Base-by-base conservation (phyloP, 2,888 invertebrate genomes). In the Cylloceria caligata region DNA sequence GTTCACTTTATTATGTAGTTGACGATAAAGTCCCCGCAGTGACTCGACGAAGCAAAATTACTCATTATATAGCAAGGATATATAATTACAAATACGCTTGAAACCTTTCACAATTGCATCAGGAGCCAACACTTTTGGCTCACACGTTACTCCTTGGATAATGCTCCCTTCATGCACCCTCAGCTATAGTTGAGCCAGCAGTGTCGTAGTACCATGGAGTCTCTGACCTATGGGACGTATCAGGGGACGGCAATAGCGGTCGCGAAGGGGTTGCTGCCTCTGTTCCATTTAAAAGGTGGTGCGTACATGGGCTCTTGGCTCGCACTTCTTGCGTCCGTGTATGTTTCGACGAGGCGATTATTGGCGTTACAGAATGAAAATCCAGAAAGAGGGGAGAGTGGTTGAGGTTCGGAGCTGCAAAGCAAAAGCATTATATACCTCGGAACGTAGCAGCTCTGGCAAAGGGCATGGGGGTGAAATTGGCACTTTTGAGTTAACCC, bases 401-500 rank as follows among this genome's bases (percentile, higher is more conserved):
- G 11, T 45, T 42, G 67, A 21, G 19, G 42, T 30, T 7, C 6
- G 34, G 60, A 27, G 45, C 27, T 45, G 30, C 21, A 30, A 34
- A 6, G 45, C 24, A 21, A 42, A 45, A 16, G 36, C 16, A 13
- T 21, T 13, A 42, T 42, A 42, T 42, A 52, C 3, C 11, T 24
- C 9, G 21, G 2, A 24, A 11, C 24, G 24, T 52, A 52, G 5
- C 52, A 52, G 52, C 21, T n/a, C 24, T 11, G 5, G 52, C 24
- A 24, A 34, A 45, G 45, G n/a, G 16, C 42, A 7, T 19, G 45
- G 45, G 45, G 45, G 45, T 60, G 55, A 76, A 76, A 76, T 76
- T 76, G 75, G 75, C 67, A 76, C 75, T 76, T 68, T 76, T 76
- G 39, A n/a, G 67, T 42, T 21, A 36, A 19, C 67, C 75, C 67